A percentile compares a stretch with the other conserved stretches of the same genome.
phyloP scores from a whole-genome alignment of 2,888 invertebrate species.

The Baronia brevicornis region DNA sequence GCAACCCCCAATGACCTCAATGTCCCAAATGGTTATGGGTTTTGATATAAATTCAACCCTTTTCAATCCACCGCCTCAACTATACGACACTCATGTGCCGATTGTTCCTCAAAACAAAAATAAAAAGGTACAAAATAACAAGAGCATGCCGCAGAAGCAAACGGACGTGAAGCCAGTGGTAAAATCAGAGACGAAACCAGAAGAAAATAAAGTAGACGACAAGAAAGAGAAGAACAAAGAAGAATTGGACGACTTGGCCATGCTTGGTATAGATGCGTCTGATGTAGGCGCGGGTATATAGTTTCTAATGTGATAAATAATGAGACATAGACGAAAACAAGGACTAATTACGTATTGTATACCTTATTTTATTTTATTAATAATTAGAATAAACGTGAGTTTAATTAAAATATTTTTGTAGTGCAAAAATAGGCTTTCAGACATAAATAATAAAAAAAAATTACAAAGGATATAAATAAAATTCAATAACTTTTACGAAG shows the following conservation, averaged over 20 bases:
- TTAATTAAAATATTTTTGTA: too few species aligned
- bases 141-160: conserved; percentile 9
- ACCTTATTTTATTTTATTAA: too few species aligned
- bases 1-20: conserved; percentile 28
- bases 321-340: too few species aligned
- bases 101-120: conserved; percentile 31
- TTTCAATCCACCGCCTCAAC: conserved; percentile 43
- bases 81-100: conserved; percentile 60
- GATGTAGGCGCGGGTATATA: conserved; percentile 78
- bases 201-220: conserved; percentile 13
- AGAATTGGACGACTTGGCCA: conserved; percentile 83
- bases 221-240: conserved; percentile 58
- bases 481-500: too few species aligned
- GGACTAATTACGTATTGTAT: too few species aligned
- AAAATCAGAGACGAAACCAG: conserved; percentile 7
- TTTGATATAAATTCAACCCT: conserved; percentile 48
- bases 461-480: too few species aligned
- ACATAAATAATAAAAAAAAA: too few species aligned
- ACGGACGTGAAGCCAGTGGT: conserved; percentile 3
- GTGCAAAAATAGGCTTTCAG: too few species aligned
- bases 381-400: too few species aligned
- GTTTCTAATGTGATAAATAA: conserved; percentile 2
- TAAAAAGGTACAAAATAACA: conserved; percentile 16
- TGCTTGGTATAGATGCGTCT: conserved; percentile 90
- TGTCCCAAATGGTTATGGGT: conserved; percentile 48